These are phyloP conservation scores for Rhodeus uyekii DNA, from an alignment of 2,797 vertebrate species.

Conservation along the genomic window DNA sequence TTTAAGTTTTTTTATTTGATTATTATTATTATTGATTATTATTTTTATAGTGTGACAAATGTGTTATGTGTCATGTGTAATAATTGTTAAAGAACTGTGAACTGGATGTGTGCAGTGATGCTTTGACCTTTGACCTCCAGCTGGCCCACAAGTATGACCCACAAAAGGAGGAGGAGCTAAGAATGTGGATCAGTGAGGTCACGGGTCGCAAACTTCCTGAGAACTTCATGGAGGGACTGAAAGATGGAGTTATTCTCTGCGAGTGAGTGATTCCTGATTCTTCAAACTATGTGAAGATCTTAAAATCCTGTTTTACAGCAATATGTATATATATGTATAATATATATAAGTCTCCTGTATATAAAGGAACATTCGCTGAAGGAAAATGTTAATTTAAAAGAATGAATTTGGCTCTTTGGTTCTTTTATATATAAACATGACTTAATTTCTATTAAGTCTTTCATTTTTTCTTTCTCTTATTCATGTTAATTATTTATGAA, in stretches of 20 bases:
- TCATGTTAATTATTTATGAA: not conserved
- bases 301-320: not conserved
- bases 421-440: not conserved
- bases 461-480: not conserved
- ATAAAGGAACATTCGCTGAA: too few relatives aligned
- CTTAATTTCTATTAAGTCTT: not conserved
- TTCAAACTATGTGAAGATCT: not conserved
- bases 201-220: constrained; percentile 82
- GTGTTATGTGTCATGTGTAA: not conserved
- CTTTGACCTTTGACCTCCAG: constrained; percentile 68
- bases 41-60: too few relatives aligned
- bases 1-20: too few relatives aligned
- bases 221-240: constrained; percentile 91
- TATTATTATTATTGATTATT: too few relatives aligned
- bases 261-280: constrained; percentile 79
- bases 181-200: constrained; percentile 87
- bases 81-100: not conserved
- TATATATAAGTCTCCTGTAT: too few relatives aligned
- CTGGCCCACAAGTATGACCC: constrained; percentile 91
- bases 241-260: constrained; percentile 90
- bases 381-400: not conserved
- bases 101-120: not conserved
- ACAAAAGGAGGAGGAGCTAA: constrained; percentile 86
- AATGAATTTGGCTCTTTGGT: too few relatives aligned
- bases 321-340: too few relatives aligned